Conservation (phyloP, 2,888 invertebrate species). For the Apeira syringaria region DNA sequence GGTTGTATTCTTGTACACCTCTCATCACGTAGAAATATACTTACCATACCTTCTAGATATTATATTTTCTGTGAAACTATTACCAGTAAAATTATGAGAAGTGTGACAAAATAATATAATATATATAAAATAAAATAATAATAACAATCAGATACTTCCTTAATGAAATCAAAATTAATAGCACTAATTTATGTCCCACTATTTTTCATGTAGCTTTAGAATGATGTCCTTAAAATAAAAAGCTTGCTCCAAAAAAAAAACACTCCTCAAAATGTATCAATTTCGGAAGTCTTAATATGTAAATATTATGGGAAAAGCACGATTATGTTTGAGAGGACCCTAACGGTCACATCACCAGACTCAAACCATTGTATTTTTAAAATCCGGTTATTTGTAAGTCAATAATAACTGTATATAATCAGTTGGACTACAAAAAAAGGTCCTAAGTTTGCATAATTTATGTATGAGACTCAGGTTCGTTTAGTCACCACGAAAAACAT, state of each 20-base stretch:
- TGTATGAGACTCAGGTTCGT: conserved; percentile 14
- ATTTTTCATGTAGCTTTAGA: no score
- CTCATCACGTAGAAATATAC: no score
- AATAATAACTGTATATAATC: conserved; percentile 42
- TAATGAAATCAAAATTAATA: conserved; percentile 6
- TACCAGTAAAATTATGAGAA: no score
- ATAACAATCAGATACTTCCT: neutral
- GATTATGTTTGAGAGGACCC: conserved; percentile 35
- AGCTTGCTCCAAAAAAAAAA: conserved; percentile 1
- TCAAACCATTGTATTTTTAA: conserved; percentile 26
- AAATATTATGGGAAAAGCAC: conserved; percentile 42
- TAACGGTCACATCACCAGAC: conserved; percentile 51
- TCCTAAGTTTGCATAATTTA: conserved; percentile 39
- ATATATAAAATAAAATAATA: no score
- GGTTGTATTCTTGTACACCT: no score
- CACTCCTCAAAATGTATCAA: neutral
- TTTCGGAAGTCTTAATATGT: conserved; percentile 26
- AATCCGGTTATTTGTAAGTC: conserved; percentile 48
- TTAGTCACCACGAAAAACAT: conserved; percentile 23
- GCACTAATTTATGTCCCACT: neutral
- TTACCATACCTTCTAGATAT: no score
- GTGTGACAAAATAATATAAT: no score
- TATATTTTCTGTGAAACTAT: no score
- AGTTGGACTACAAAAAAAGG: conserved; percentile 32
- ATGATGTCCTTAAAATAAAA: no score